Conservation (phyloP, 2,888 invertebrate species). For the Leptarthrus brevirostris region DNA sequence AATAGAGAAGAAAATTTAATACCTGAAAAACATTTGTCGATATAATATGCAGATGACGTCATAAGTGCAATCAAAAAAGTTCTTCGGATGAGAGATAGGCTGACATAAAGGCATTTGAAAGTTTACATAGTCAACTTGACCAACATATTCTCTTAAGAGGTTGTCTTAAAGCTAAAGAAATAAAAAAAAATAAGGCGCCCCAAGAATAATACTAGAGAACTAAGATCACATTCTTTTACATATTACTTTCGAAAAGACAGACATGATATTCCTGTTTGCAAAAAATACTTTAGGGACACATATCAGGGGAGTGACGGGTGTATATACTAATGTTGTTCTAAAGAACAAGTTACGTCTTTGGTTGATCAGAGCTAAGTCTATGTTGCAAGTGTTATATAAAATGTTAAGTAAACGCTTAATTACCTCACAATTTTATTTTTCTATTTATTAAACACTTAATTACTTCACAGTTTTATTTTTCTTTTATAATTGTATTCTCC, state of each 20-base stretch:
- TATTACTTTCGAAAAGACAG: no score
- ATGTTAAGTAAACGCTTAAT: no score
- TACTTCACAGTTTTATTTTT: no score
- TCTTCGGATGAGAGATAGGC: conserved; percentile 55
- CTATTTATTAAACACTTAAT: no score
- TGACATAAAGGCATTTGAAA: conserved; percentile 52
- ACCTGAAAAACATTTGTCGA: conserved; percentile 57
- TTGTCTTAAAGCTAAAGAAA: conserved; percentile 54
- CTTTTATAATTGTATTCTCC: no score
- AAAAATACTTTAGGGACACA: conserved; percentile 56
- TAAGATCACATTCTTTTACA: conserved; percentile 36
- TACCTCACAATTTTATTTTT: no score
- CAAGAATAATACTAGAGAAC: conserved; percentile 54
- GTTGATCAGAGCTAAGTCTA: no score
- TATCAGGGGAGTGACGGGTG: no score
- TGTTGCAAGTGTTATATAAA: no score
- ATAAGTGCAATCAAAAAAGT: conserved; percentile 55
- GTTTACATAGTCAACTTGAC: conserved; percentile 56
- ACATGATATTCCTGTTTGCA: conserved; percentile 56
- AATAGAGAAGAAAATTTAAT: conserved; percentile 57
- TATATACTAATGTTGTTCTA: conserved; percentile 53
- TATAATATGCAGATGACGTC: conserved; percentile 55
- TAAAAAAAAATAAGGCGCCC: conserved; percentile 54
- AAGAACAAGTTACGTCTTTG: no score
- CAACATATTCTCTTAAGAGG: conserved; percentile 57